phyloP scores from a whole-genome alignment of 2,888 invertebrate genomes.

The Camptogramma bilineatum region DNA sequence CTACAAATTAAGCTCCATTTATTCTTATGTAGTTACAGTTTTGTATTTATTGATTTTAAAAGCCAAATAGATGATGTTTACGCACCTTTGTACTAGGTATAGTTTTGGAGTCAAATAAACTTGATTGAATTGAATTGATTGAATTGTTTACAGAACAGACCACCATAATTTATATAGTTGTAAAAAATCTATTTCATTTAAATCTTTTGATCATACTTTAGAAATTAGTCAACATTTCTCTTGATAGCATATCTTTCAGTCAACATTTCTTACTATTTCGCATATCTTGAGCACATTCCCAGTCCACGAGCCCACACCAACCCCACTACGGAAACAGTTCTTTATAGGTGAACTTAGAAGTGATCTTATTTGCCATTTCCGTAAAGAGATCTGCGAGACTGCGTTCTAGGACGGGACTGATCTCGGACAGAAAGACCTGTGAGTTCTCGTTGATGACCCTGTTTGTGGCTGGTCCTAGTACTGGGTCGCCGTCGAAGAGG shows the following conservation, averaged over 20 bases:
- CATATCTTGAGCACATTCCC: background rate
- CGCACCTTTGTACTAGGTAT: no score
- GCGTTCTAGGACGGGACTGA: constrained; percentile 87
- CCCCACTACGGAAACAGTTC: constrained; percentile 88
- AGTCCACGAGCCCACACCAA: background rate
- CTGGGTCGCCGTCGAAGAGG: constrained; percentile 88
- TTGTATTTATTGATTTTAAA: no score
- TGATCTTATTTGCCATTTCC: constrained; percentile 89
- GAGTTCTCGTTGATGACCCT: constrained; percentile 89
- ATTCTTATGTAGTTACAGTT: no score
- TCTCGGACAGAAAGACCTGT: constrained; percentile 88
- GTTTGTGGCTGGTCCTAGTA: constrained; percentile 88
- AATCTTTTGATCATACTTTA: background rate
- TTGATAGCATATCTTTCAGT: no score
- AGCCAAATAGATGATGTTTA: no score
- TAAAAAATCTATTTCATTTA: background rate
- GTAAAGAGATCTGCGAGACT: constrained; percentile 88
- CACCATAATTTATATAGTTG: no score
- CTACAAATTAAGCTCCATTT: no score
- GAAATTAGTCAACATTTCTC: no score
- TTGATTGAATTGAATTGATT: no score
- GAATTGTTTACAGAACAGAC: no score
- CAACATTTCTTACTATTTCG: background rate
- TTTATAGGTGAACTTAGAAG: constrained; percentile 88
- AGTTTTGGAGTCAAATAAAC: no score